A percentile compares a stretch with the other conserved stretches of the same genome.
phyloP scores from a whole-genome alignment of 2,797 vertebrate genomes.

The Calcarius lapponicus region DNA sequence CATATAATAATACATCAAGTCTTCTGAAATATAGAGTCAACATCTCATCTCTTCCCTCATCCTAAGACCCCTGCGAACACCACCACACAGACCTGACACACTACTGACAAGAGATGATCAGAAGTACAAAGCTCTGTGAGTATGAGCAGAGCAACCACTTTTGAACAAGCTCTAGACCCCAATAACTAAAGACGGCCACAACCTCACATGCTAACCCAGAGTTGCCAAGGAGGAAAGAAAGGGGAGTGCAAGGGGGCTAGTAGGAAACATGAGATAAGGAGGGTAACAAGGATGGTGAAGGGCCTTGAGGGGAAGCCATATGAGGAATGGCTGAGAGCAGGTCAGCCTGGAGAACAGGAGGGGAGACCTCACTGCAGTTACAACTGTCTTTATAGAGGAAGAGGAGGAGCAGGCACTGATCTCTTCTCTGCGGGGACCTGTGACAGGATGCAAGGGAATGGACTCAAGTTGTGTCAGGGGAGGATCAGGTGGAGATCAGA shows the following conservation, averaged over 20 bases:
- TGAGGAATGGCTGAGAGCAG: background rate
- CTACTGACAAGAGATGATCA: background rate
- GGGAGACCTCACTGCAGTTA: background rate
- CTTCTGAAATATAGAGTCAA: too few relatives aligned
- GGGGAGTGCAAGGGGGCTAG: background rate
- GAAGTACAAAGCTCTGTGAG: background rate
- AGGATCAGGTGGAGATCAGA: background rate
- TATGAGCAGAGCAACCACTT: background rate
- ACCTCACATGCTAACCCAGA: background rate
- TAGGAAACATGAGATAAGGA: background rate
- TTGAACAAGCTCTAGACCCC: background rate
- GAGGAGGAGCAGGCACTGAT: background rate
- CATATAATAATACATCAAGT: too few relatives aligned
- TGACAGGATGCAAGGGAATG: accelerated
- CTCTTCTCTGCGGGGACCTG: background rate
- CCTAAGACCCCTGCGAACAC: too few relatives aligned
- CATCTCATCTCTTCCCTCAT: too few relatives aligned
- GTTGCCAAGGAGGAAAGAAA: background rate
- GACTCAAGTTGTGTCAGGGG: background rate
- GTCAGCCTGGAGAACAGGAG: background rate
- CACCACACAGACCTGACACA: background rate
- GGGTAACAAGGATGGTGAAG: accelerated
- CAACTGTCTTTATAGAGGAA: background rate
- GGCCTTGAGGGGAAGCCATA: background rate
- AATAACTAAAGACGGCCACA: background rate